Percentiles rank a stretch among this genome's conserved stretches.
phyloP scores from a whole-genome alignment of 2,113 vertebrate genomes.

The Rhagologus leucostigma region DNA sequence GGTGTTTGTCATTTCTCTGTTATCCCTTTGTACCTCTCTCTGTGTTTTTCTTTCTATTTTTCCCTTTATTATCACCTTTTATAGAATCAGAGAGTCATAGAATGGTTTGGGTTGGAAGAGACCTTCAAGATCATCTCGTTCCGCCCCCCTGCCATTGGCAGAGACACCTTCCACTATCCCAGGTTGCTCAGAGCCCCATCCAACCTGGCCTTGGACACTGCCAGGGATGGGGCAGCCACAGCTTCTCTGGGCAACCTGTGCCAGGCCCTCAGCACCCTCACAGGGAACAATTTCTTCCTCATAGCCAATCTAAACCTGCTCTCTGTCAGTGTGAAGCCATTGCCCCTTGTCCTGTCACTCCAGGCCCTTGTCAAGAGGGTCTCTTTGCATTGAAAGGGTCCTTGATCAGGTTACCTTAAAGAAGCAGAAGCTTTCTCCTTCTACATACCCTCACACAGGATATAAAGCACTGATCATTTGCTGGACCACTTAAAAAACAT shows the following conservation, averaged over 20 bases:
- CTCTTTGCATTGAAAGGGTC: neutral
- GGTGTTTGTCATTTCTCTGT: neutral
- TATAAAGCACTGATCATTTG: neutral
- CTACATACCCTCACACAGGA: neutral
- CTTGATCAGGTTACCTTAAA: neutral
- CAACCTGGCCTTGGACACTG: rapidly evolving
- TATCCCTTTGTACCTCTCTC: neutral
- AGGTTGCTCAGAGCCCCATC: neutral
- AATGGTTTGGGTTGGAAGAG: neutral
- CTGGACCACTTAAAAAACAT: neutral
- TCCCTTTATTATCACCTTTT: neutral
- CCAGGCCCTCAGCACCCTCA: neutral
- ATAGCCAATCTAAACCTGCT: rapidly evolving
- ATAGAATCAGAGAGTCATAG: neutral
- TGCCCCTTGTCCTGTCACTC: neutral
- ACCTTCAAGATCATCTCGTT: rapidly evolving
- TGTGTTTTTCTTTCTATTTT: neutral
- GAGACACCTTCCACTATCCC: neutral
- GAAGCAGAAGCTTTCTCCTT: neutral
- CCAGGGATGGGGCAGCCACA: neutral
- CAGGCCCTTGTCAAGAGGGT: neutral
- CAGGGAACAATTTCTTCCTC: neutral
- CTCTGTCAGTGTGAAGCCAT: neutral
- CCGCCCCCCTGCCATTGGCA: rapidly evolving
- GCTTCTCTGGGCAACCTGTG: neutral